Evolutionary conservation across 2,888 invertebrate genomes (phyloP).

Genomic region (Tribolium freemani): DNA sequence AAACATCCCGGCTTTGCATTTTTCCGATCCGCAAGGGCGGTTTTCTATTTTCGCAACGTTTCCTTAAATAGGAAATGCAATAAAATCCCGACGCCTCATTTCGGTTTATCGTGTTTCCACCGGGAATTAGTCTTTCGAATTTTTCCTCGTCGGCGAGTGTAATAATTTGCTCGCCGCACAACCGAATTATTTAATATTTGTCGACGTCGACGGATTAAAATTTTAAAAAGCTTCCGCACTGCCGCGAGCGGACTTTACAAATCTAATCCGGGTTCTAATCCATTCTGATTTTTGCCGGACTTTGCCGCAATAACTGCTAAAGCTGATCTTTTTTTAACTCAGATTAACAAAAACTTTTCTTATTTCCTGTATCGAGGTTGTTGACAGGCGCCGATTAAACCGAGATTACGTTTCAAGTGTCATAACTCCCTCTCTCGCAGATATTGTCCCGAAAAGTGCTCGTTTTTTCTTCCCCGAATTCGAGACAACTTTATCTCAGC

Average conservation of each 20-base stretch:
- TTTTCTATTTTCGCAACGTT: slow-evolving; percentile 12
- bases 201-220: slow-evolving; percentile 11
- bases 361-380: not conserved
- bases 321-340: not conserved
- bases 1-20: slow-evolving; percentile 18
- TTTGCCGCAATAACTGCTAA: not conserved
- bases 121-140: slow-evolving; percentile 20
- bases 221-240: slow-evolving; percentile 16
- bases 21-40: not conserved
- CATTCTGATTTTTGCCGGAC: not conserved
- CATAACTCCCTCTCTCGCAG: slow-evolving; percentile 14
- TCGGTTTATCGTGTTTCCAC: slow-evolving; percentile 32
- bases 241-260: not conserved
- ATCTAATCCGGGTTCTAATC: not conserved
- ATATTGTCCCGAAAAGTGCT: slow-evolving; percentile 1
- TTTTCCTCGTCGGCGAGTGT: not conserved
- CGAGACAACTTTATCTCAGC: not conserved
- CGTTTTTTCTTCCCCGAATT: not conserved
- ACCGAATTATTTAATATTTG: slow-evolving; percentile 29
- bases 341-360: not conserved
- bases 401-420: slow-evolving; percentile 20
- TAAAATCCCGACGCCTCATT: slow-evolving; percentile 22
- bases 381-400: slow-evolving; percentile 1
- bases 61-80: slow-evolving; percentile 26
- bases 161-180: slow-evolving; percentile 16